Base-by-base conservation (phyloP, 2,797 vertebrate genomes). In the Acanthurus tractus region DNA sequence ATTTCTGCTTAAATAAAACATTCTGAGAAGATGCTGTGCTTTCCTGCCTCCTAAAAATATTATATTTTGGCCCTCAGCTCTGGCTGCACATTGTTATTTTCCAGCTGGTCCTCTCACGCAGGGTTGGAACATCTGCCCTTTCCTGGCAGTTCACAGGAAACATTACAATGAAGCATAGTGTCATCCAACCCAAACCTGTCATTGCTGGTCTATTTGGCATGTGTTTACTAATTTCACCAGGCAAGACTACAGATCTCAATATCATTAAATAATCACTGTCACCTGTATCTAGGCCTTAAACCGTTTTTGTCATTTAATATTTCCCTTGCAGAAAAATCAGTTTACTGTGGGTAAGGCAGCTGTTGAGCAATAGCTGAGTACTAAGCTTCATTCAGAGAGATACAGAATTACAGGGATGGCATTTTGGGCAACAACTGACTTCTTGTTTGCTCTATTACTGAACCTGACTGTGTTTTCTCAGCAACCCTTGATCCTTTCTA, bases 131-230 rank as follows among this genome's bases (percentile, higher is more conserved):
- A 78, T 80, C 83, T 93, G 85, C 62, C 74, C 67, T 79, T 81
- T 57, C 54, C 66, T 85, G 85, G 83, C 80, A 76, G 66, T 53
- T 78, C 69, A 84, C 82, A 89, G 92, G 92, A 92, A 94, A 80
- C 61, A 68, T 79, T 70, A 86, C 87, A 83, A 85, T 82, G 23
- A 73, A 71, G 79, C 74, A 73, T 44, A 20, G 46, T 71, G 55
- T 76, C 63, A 70, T 82, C 82, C 18, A 70, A 72, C 48, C 54
- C 67, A 64, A 72, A 84, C 76, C 66, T 79, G 76, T 34, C 63
- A 46, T 8, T 36, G 70, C 52, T 74, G 52, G 4, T 70, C 57
- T 81, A 48, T 85, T 75, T 74, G 72, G 44, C 85, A 67, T 58
- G 52, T 18, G 63, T 75, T 82, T 82, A 78, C 74, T 84, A 63